Conservation (phyloP, 2,888 invertebrate species). For the Siphlonurus alternatus region DNA sequence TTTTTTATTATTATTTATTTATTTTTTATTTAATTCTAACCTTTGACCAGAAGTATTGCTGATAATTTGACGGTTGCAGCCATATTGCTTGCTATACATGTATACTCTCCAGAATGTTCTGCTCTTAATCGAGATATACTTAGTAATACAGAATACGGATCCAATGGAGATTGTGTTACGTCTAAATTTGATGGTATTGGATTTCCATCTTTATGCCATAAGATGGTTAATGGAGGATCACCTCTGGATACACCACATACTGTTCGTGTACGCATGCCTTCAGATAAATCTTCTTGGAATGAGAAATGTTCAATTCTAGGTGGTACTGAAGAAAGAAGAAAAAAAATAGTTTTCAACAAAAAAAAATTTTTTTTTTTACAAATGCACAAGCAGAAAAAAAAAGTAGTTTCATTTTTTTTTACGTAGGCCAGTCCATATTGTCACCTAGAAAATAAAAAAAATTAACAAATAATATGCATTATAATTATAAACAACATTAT, state of each 20-base stretch:
- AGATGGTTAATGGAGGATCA: constrained; percentile 61
- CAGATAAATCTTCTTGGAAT: constrained; percentile 66
- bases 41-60: constrained; percentile 65
- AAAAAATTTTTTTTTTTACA: no score
- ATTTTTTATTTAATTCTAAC: constrained; percentile 29
- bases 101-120: constrained; percentile 58
- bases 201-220: constrained; percentile 69
- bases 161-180: constrained; percentile 52
- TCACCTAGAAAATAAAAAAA: not conserved
- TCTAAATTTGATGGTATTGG: constrained; percentile 45
- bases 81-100: constrained; percentile 61
- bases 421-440: not conserved
- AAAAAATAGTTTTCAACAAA: no score
- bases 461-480: not conserved
- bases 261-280: constrained; percentile 65
- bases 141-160: constrained; percentile 59
- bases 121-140: constrained; percentile 60
- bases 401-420: not conserved
- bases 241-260: constrained; percentile 66
- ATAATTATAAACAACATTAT: not conserved
- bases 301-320: constrained; percentile 72
- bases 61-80: constrained; percentile 64
- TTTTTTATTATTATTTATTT: no score
- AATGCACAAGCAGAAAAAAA: no score
- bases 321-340: constrained; percentile 41